Percentiles rank a stretch among this genome's conserved stretches.
phyloP scores from a whole-genome alignment of 37 sponge, comb jelly and placozoan species.

The Sycon ciliatum region DNA sequence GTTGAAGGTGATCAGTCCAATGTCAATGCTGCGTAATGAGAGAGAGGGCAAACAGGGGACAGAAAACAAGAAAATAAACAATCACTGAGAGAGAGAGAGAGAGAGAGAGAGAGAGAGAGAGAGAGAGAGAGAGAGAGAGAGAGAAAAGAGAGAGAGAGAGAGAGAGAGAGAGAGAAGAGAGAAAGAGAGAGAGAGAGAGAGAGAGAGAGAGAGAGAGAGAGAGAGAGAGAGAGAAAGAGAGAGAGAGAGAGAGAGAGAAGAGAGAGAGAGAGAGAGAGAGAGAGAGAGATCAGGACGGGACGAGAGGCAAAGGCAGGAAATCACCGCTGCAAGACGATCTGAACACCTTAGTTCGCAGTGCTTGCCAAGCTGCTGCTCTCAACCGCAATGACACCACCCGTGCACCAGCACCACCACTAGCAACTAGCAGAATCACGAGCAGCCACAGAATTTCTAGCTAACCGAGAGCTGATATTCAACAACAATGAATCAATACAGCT shows the following conservation, averaged over 20 bases:
- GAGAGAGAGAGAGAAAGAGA: background rate
- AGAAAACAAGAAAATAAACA: background rate
- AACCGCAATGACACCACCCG: too few relatives aligned
- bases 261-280: background rate
- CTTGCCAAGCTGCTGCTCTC: too few relatives aligned
- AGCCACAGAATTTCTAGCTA: too few relatives aligned
- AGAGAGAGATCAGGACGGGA: too few relatives aligned
- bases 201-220: background rate
- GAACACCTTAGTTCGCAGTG: too few relatives aligned
- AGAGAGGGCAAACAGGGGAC: background rate
- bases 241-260: background rate
- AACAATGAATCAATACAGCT: too few relatives aligned
- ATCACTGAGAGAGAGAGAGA: background rate
- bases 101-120: background rate
- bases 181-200: background rate
- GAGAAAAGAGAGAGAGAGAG: background rate
- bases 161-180: background rate
- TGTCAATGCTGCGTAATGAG: conserved; percentile 83
- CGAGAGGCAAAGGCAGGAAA: background rate
- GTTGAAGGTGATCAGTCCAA: conserved; percentile 92
- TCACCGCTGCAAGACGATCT: too few relatives aligned
- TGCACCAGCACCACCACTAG: too few relatives aligned
- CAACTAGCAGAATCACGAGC: too few relatives aligned
- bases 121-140: background rate
- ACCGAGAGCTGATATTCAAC: too few relatives aligned